These are phyloP conservation scores for Drosophila conformis DNA, from an alignment of 2,888 invertebrate species.

Conservation along the genomic window DNA sequence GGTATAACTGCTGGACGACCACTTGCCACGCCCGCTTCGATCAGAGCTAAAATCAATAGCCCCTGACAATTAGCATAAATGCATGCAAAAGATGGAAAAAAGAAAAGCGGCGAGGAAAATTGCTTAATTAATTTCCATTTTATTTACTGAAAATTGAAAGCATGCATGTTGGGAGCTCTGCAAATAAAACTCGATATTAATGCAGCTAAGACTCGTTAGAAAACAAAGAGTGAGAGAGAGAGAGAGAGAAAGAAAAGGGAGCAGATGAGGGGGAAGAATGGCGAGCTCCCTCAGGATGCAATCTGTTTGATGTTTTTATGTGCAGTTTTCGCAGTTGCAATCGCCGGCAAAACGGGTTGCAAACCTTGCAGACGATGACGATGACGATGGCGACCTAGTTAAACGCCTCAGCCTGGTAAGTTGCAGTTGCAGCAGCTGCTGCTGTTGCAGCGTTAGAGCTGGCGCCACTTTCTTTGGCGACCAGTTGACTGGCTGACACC, in stretches of 20 bases:
- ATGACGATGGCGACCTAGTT: conserved; percentile 66
- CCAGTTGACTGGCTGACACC: conserved; percentile 79
- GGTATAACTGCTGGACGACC: background rate
- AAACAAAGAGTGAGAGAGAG: background rate
- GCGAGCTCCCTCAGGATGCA: conserved; percentile 57
- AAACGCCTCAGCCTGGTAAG: conserved; percentile 26
- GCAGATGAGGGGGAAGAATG: background rate
- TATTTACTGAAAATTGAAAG: conserved; percentile 57
- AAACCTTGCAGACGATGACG: conserved; percentile 40
- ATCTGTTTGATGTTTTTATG: conserved; percentile 54
- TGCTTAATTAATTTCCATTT: conserved; percentile 74
- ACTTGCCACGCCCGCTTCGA: background rate
- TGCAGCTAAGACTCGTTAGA: conserved; percentile 29
- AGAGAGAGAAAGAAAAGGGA: background rate
- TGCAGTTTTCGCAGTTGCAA: conserved; percentile 29
- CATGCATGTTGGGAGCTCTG: conserved; percentile 43
- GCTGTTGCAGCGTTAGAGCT: conserved; percentile 35
- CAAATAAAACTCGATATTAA: conserved; percentile 71
- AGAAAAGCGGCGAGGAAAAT: conserved; percentile 56
- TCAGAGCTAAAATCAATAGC: conserved; percentile 16
- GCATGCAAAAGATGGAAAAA: conserved; percentile 23
- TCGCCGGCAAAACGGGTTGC: conserved; percentile 71
- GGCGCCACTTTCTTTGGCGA: conserved; percentile 80
- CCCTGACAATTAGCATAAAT: conserved; percentile 70
- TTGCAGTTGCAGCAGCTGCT: conserved; percentile 26